Conservation (phyloP, 2,113 vertebrate genomes). For the Nipponia nippon region DNA sequence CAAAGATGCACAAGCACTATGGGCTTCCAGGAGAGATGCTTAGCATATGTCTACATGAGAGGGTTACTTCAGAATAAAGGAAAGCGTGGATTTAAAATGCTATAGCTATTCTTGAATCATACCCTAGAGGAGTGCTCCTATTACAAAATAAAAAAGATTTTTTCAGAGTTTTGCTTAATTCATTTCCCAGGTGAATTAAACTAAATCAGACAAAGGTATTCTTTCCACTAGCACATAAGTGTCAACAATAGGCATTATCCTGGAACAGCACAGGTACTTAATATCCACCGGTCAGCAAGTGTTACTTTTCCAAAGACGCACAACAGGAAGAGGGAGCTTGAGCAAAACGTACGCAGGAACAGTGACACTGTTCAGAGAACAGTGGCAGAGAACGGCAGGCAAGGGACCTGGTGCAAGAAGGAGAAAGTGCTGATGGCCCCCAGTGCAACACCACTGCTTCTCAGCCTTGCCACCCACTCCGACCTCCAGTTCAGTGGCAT, state of each 20-base stretch:
- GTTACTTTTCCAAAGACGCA: neutral
- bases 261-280: neutral
- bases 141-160: constrained; percentile 37
- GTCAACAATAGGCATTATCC: neutral
- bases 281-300: neutral
- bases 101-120: constrained; percentile 57
- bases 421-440: neutral
- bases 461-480: neutral
- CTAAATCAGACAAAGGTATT: constrained; percentile 14
- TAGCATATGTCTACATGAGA: neutral
- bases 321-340: neutral
- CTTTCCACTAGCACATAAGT: neutral
- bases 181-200: constrained; percentile 33
- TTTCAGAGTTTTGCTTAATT: constrained; percentile 44
- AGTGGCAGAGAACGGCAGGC: neutral
- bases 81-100: neutral
- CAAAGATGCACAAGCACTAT: neutral
- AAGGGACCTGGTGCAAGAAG: neutral
- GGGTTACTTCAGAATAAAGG: constrained; percentile 26
- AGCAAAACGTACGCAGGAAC: neutral
- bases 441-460: neutral
- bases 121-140: constrained; percentile 53
- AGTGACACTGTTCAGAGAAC: neutral
- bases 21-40: neutral
- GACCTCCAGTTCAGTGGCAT: neutral